Base-by-base conservation (phyloP, 2,888 invertebrate species). In the Aphidius colemani region DNA sequence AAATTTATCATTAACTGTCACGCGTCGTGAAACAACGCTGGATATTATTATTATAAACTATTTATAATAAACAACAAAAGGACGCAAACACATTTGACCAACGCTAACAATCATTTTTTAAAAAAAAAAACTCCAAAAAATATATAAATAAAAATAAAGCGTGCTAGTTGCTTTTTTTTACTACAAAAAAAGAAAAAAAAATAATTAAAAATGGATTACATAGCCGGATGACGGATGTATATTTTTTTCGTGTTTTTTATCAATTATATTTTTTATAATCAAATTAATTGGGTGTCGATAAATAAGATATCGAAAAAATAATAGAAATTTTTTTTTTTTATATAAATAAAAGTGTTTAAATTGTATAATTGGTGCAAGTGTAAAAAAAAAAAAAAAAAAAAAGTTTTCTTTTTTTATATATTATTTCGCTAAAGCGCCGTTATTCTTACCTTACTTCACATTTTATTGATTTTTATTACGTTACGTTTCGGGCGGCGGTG, bases 401-500 rank as follows among this genome's bases (percentile, higher is more conserved):
- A 46, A 48, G 57, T 40, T 59, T 57, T 46, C 49, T 46, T 48
- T 43, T 7, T 13, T 1, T 18, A 18, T 18, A 18, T 13, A n/a
- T 45, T 57, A 51, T 53, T 63, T 58, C 78, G 76, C 74, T 72
- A 69, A 72, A 72, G 71, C 68, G 68, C 73, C 72, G 72, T 68
- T 70, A 71, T 69, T 30, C 30, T 30, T 69, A 74, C 70, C 71
- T 75, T 76, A 74, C 72, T 78, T 77, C 76, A 75, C 75, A 30
- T 77, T 79, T 78, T 77, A 72, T 78, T 75, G 72, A 75, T 76
- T 75, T 67, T 76, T 75, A 65, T 30, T 5, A 30, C 69, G 67
- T 74, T 75, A 73, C 67, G 76, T 78, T 76, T 74, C 76, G 77
- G 76, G 76, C 75, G 77, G 75, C 67, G 74, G 75, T 75, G 72